Evolutionary conservation across 2,797 vertebrate species (phyloP).

Genomic region (Merluccius polli): DNA sequence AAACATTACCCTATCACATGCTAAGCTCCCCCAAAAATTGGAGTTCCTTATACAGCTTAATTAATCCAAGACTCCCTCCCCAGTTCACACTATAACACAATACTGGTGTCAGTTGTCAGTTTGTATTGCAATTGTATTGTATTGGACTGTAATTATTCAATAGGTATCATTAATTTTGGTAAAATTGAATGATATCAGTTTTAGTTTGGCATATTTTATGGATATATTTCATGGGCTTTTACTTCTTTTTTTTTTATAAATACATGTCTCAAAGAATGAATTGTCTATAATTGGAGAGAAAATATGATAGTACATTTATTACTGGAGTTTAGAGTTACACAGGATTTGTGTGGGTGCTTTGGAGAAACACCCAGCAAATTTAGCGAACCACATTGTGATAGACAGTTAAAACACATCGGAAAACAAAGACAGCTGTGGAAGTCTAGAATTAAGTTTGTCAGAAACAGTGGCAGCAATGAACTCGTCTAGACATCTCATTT

Average conservation of each 20-base stretch:
- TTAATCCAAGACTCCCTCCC: slow-evolving; percentile 74
- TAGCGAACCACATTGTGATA: slow-evolving; percentile 61
- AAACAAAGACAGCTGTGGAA: slow-evolving; percentile 74
- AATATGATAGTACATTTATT: slow-evolving; percentile 62
- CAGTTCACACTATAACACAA: not conserved
- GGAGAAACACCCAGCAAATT: slow-evolving; percentile 59
- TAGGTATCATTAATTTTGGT: not conserved
- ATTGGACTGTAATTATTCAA: not conserved
- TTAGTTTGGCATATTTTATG: not conserved
- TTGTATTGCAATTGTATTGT: not conserved
- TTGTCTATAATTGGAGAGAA: slow-evolving; percentile 54
- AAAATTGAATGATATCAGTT: not conserved
- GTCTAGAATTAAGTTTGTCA: slow-evolving; percentile 58
- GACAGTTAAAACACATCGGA: slow-evolving; percentile 62
- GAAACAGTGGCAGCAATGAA: slow-evolving; percentile 53
- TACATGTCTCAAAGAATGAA: slow-evolving; percentile 38
- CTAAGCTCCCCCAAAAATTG: slow-evolving; percentile 73
- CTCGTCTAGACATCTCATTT: slow-evolving; percentile 56
- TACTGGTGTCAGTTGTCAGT: not conserved
- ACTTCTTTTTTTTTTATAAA: not conserved
- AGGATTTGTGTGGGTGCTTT: slow-evolving; percentile 56
- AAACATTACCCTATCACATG: slow-evolving; percentile 72
- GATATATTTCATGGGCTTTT: not conserved
- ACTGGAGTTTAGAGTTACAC: slow-evolving; percentile 42
- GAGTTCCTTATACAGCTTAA: slow-evolving; percentile 70